phyloP scores from a whole-genome alignment of 1,140 invertebrate species.

The Telenomus remus region DNA sequence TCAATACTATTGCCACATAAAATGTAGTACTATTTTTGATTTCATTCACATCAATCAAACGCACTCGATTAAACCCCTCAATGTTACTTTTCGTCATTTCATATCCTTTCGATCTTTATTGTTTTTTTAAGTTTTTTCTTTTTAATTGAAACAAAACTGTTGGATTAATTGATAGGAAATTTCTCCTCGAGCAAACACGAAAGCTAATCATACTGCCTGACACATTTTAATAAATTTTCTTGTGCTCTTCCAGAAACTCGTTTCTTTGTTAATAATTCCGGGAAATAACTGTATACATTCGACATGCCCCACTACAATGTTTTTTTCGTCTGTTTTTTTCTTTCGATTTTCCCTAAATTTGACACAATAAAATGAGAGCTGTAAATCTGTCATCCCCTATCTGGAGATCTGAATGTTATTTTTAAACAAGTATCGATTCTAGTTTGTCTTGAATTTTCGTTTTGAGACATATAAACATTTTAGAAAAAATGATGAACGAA shows the following conservation, averaged over 20 bases:
- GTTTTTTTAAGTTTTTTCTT: too few species aligned
- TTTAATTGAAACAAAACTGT: too few species aligned
- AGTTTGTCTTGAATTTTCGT: too few species aligned
- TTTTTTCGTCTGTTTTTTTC: not conserved
- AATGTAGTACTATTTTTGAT: not conserved
- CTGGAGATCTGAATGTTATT: too few species aligned
- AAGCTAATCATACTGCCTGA: not conserved
- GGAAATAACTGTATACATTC: slow-evolving; percentile 10
- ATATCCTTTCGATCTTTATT: too few species aligned
- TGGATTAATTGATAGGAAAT: not conserved
- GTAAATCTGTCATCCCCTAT: too few species aligned
- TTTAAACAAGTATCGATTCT: too few species aligned
- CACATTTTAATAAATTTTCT: slow-evolving; percentile 7
- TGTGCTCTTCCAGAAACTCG: not conserved
- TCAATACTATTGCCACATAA: not conserved
- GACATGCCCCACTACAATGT: not conserved
- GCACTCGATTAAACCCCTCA: not conserved
- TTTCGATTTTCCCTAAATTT: too few species aligned
- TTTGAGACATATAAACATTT: too few species aligned
- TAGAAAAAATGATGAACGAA: too few species aligned
- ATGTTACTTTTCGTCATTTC: too few species aligned
- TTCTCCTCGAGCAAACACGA: not conserved
- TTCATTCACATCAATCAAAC: not conserved
- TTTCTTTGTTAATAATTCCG: slow-evolving; percentile 17
- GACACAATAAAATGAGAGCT: not conserved